These are phyloP conservation scores for Pectinophora gossypiella DNA, from an alignment of 1,140 invertebrate species.

Conservation along the genomic window DNA sequence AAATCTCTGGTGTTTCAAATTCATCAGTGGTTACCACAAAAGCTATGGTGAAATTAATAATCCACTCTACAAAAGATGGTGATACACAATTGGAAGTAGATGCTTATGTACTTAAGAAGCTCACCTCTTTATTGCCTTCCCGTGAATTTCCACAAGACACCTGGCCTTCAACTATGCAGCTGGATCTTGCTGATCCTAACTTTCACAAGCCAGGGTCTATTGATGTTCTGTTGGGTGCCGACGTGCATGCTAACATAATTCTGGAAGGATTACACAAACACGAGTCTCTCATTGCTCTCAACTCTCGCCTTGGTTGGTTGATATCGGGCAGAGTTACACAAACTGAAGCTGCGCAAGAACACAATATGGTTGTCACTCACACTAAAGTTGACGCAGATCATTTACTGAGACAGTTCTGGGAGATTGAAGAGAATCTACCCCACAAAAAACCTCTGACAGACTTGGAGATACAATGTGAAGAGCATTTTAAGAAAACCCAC, in stretches of 20 bases:
- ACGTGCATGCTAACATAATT: constrained; percentile 17
- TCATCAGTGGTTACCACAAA: constrained; percentile 19
- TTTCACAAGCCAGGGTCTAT: constrained; percentile 22
- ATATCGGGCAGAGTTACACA: constrained; percentile 13
- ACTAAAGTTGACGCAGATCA: constrained; percentile 16
- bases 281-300: constrained; percentile 1
- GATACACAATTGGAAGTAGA: constrained; percentile 9
- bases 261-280: constrained; percentile 18
- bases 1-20: constrained; percentile 21
- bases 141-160: constrained; percentile 4
- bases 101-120: constrained; percentile 18
- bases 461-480: constrained; percentile 23
- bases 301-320: constrained; percentile 15
- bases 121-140: constrained; percentile 22
- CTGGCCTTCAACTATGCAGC: constrained; percentile 9
- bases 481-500: constrained; percentile 16
- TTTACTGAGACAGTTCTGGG: constrained; percentile 22
- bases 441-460: constrained; percentile 11
- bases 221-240: constrained; percentile 25
- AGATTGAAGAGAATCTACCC: constrained; percentile 15
- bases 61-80: constrained; percentile 8
- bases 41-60: constrained; percentile 11
- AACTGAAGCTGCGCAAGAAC: neutral
- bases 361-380: neutral
- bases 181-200: constrained; percentile 23